phyloP scores from a whole-genome alignment of 1,140 invertebrate species.

The Lepidurus couesii region DNA sequence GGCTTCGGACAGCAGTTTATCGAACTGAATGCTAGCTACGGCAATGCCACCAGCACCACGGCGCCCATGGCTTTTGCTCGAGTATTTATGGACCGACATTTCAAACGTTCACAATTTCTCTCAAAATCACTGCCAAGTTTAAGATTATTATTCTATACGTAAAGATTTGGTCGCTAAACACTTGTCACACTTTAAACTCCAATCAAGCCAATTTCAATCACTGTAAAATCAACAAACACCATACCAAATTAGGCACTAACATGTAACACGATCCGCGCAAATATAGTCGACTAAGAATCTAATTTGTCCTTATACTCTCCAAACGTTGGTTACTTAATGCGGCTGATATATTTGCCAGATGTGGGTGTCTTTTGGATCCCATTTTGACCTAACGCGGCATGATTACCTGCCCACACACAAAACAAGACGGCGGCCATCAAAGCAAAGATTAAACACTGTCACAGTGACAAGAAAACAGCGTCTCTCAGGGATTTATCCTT shows the following conservation, averaged over 20 bases:
- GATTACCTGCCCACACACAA: background rate
- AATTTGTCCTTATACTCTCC: too few relatives aligned
- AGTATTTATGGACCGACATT: slow-evolving; percentile 9
- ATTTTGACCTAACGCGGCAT: background rate
- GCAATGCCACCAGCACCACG: background rate
- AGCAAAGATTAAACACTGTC: slow-evolving; percentile 11
- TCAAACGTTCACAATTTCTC: background rate
- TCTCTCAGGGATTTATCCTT: background rate
- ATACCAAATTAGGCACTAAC: too few relatives aligned
- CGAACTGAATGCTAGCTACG: slow-evolving; percentile 60
- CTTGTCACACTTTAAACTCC: too few relatives aligned
- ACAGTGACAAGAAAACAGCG: background rate
- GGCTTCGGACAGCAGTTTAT: slow-evolving; percentile 74
- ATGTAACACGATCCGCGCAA: too few relatives aligned
- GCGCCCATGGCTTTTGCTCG: background rate
- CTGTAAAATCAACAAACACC: too few relatives aligned
- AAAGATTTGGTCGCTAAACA: too few relatives aligned
- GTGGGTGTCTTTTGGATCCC: background rate
- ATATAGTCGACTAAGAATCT: too few relatives aligned
- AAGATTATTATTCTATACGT: too few relatives aligned
- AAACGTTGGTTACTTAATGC: too few relatives aligned
- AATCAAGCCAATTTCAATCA: too few relatives aligned
- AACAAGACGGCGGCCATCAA: slow-evolving; percentile 9
- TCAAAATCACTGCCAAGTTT: too few relatives aligned
- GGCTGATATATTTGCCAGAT: too few relatives aligned